These are phyloP conservation scores for Fissipunctia ypsillon DNA, from an alignment of 2,888 invertebrate genomes.

Conservation along the genomic window DNA sequence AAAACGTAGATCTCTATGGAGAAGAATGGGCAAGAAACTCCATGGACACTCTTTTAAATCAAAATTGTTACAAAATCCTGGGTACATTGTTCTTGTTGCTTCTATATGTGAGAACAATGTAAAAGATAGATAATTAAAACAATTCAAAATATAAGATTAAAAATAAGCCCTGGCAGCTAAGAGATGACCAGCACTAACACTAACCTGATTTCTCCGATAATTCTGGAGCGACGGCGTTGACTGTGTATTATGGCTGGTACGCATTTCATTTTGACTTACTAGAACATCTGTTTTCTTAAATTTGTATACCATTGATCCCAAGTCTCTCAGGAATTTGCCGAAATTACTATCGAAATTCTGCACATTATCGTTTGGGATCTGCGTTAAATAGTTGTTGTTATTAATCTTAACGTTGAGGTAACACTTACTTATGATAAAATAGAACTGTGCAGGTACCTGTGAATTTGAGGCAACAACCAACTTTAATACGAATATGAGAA, in stretches of 20 bases:
- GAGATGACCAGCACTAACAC: too few relatives aligned
- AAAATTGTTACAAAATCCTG: too few relatives aligned
- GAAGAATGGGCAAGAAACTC: too few relatives aligned
- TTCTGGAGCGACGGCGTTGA: constrained; percentile 40
- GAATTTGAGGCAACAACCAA: constrained; percentile 51
- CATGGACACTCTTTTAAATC: too few relatives aligned
- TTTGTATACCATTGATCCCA: constrained; percentile 74
- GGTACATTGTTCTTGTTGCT: too few relatives aligned
- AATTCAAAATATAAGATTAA: too few relatives aligned
- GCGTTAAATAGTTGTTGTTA: constrained; percentile 20
- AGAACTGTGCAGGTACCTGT: constrained; percentile 57
- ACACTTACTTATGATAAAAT: constrained; percentile 6
- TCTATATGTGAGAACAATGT: too few relatives aligned
- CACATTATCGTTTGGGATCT: constrained; percentile 38
- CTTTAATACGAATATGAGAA: constrained; percentile 53
- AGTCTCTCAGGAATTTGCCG: constrained; percentile 71
- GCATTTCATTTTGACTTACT: constrained; percentile 8
- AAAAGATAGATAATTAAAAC: too few relatives aligned
- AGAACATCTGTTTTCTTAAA: constrained; percentile 58
- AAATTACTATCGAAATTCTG: constrained; percentile 70
- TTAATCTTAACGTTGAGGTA: constrained; percentile 2
- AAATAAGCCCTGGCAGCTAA: too few relatives aligned
- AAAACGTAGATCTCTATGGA: too few relatives aligned
- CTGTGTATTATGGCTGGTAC: not conserved
- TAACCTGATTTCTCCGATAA: constrained; percentile 64